Base-by-base conservation (phyloP, 2,113 vertebrate species). In the Phalacrocorax brasilianus region DNA sequence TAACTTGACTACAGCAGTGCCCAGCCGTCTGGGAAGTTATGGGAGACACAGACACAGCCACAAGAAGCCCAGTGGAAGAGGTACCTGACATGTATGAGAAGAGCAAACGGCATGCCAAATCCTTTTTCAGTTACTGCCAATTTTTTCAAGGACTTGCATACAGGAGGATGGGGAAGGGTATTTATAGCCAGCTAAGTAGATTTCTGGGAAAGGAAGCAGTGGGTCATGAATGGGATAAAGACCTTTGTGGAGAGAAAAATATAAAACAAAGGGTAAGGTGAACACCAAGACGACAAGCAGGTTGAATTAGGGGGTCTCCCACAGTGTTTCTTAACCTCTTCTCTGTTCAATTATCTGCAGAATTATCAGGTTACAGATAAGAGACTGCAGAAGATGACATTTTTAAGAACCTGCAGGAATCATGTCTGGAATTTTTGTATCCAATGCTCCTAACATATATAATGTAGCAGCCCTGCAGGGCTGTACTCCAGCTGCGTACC, bases 21-120 rank as follows among this genome's bases (percentile, higher is more conserved):
- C 49, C 44, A 35, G 9, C 7, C 24, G 2, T 2, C n/a, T 5
- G 24, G 61, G 35, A 18, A 52, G 52, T 2, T 75, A 35, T 70
- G 53, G 52, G 52, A 77, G 65, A 44, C 59, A 50, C 28, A 66
- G 33, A 19, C 62, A 30, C n/a, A 45, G n/a, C 50, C 63, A 21
- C 12, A 28, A 50, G 52, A 21, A 71, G 18, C 38, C 38, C 53
- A 11, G 9, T 7, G 55, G 84, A 15, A 86, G 14, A 30, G 53
- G 50, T 3, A 11, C 55, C 35, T 15, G 24, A 35, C 18, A 20
- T 0, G 5, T 16, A 6, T 0, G 8, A n/a, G 7, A 30, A 50
- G n/a, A 53, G 52, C 58, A 67, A 61, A 22, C 0, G 6, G 22
- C 32, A 33, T 11, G 17, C 28, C 79, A 75, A 77, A 59, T 30